Conservation (phyloP, 2,113 vertebrate species). For the Todiramphus saurophagus region DNA sequence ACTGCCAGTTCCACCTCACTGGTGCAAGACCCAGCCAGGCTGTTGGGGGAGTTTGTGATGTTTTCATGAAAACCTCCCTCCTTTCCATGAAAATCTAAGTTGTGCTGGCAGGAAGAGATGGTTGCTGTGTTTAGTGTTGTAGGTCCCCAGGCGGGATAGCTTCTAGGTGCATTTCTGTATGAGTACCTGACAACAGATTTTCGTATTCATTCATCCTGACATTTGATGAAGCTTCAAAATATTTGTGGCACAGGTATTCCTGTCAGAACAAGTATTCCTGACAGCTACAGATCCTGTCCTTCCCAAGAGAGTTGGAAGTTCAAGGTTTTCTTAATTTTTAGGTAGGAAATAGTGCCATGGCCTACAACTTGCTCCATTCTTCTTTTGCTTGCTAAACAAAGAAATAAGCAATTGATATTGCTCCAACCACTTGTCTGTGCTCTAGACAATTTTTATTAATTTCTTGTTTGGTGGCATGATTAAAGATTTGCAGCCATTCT, state of each 20-base stretch:
- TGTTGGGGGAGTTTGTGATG: background rate
- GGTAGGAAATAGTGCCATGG: background rate
- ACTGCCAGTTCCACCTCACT: fast-evolving
- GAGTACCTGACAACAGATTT: background rate
- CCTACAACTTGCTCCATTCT: background rate
- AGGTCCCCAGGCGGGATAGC: background rate
- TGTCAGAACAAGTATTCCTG: background rate
- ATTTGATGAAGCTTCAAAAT: background rate
- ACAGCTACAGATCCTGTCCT: background rate
- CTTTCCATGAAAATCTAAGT: background rate
- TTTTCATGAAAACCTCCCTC: fast-evolving
- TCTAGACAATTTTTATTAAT: background rate
- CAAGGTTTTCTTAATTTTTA: background rate
- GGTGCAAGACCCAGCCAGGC: too few species aligned
- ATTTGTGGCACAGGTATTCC: background rate
- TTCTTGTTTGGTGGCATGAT: background rate
- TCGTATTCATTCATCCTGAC: background rate
- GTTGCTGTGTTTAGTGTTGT: background rate
- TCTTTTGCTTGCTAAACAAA: background rate
- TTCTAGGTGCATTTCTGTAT: background rate
- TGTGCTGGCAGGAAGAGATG: background rate
- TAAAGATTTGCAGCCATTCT: background rate
- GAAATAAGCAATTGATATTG: background rate
- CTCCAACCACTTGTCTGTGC: background rate
- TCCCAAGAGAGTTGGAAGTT: background rate